These are phyloP conservation scores for Thalassoma bifasciatum DNA, from an alignment of 2,113 vertebrate species.

Conservation along the genomic window DNA sequence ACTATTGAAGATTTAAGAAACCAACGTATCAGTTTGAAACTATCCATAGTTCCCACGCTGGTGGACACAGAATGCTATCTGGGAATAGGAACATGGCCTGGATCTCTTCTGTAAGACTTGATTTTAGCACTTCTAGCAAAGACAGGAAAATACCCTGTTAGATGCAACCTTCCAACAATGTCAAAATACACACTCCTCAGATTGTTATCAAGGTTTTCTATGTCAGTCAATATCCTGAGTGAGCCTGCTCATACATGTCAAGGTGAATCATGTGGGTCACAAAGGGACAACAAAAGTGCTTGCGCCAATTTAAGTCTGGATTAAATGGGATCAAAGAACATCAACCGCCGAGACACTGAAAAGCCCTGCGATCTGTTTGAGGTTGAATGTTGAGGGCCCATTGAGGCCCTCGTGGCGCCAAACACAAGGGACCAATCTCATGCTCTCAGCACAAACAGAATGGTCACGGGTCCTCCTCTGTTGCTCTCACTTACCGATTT, in stretches of 20 bases:
- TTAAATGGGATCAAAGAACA: slow-evolving; percentile 58
- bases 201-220: slow-evolving; percentile 16
- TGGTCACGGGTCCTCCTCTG: slow-evolving; percentile 84
- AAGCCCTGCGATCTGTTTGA: slow-evolving; percentile 31
- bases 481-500: slow-evolving; percentile 83
- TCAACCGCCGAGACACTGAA: slow-evolving; percentile 28
- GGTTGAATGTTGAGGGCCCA: slow-evolving; percentile 62
- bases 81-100: background rate
- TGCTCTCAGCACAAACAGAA: slow-evolving; percentile 88
- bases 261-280: slow-evolving; percentile 65
- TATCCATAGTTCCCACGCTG: slow-evolving; percentile 1
- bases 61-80: background rate
- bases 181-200: slow-evolving; percentile 19
- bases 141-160: background rate
- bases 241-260: slow-evolving; percentile 19
- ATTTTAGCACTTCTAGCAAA: background rate
- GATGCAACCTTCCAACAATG: background rate
- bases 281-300: slow-evolving; percentile 54
- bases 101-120: background rate
- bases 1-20: slow-evolving; percentile 50
- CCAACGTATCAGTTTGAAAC: slow-evolving; percentile 28
- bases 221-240: slow-evolving; percentile 45
- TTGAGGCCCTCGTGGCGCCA: slow-evolving; percentile 63
- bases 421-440: slow-evolving; percentile 83
- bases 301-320: slow-evolving; percentile 49